These are phyloP conservation scores for Glossophaga mutica DNA, from an alignment of 2,797 vertebrate species.

Conservation along the genomic window DNA sequence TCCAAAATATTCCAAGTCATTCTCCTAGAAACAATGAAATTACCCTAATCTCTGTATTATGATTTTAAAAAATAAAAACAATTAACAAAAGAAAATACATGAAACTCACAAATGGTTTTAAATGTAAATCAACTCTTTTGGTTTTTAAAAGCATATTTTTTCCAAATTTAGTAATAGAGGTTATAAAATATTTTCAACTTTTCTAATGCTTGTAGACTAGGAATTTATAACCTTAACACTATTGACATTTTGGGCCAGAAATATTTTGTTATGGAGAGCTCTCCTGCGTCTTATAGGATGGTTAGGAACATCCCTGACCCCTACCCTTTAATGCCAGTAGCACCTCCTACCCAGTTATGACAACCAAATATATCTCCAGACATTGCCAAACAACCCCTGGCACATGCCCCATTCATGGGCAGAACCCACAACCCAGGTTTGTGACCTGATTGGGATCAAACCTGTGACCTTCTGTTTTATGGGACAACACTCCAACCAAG, in stretches of 20 bases:
- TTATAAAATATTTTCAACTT: background rate
- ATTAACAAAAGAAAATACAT: background rate
- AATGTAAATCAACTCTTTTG: background rate
- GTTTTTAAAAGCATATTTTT: background rate
- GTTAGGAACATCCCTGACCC: background rate
- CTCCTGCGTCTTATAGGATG: background rate
- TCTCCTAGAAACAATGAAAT: slow-evolving; percentile 23
- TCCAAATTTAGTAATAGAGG: background rate
- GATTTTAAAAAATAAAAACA: background rate
- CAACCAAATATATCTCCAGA: background rate
- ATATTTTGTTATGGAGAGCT: background rate
- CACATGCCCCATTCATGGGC: no score
- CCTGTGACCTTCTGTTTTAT: no score
- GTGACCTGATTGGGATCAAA: no score
- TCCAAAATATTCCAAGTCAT: background rate
- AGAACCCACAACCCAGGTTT: no score
- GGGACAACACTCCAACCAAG: background rate
- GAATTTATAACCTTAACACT: background rate
- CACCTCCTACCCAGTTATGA: background rate
- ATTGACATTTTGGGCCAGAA: background rate
- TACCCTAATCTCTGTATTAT: background rate
- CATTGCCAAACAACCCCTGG: background rate
- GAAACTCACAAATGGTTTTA: background rate
- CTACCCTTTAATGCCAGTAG: background rate
- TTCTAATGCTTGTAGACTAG: background rate